Evolutionary conservation across 2,113 vertebrate genomes (phyloP), one percentile per base, ranked within the genome.

Genomic region (Seriola dumerili): DNA sequence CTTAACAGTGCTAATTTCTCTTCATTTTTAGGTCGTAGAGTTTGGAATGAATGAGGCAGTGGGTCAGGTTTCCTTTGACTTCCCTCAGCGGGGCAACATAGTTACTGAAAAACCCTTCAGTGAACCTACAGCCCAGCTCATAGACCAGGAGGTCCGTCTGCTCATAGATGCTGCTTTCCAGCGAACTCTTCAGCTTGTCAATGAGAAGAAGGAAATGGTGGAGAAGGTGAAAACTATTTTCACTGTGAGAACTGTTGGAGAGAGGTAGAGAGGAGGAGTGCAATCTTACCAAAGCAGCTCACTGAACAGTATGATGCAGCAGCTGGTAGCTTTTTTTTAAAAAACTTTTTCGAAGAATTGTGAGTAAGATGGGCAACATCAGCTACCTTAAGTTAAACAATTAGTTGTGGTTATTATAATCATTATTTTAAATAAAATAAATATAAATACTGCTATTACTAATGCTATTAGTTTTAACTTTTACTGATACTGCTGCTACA

Each of bases 31-130:
- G 98, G 97, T 99, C 70, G 96, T 99, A 61, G 97, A 99, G 92
- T 99, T 99, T 88, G 98, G 98, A 61, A 99, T 99, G 98, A 99
- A 96, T 69, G 95, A 97, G 46, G 97, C 96, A 71, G 96, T 99
- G 44, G 98, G 98, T 19, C 98, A 97, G 90, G 94, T 99, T 85
- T 99, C 97, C 65, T 99, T 99, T 68, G 97, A 99, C 81, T 95
- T 97, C 17, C 97, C 96, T 4, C 96, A 96, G 11, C 96, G 96
- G 91, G 97, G 96, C 2, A 95, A 96, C 70, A 86, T 96, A 90
- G 93, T 97, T 1, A 89, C 96, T 17, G 97, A 98, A 92, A 99
- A 99, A 74, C 98, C 98, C 19, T 99, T 96, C 78, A 98, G 98
- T 94, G 96, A 87, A 96, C 95, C 9, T 9, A 95, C 29, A 79